These are phyloP conservation scores for Diorhabda carinulata DNA, from an alignment of 1,140 invertebrate species.

Conservation along the genomic window DNA sequence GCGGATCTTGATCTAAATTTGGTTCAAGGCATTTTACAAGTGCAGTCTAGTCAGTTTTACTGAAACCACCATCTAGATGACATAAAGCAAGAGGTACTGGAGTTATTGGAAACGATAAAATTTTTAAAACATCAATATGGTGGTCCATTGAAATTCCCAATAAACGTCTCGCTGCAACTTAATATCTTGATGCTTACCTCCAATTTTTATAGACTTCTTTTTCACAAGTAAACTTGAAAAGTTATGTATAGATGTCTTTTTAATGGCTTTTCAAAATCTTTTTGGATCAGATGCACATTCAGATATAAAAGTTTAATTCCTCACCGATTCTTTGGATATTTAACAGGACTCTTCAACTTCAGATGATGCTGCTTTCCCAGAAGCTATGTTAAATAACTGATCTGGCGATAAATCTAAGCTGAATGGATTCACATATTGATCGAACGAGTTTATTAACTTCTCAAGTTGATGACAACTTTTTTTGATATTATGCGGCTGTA, in stretches of 20 bases:
- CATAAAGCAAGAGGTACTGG: conserved; percentile 22
- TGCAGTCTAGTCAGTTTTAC: neutral
- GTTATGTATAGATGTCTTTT: too few relatives aligned
- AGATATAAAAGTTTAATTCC: too few relatives aligned
- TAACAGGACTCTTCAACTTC: conserved; percentile 2
- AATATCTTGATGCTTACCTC: too few relatives aligned
- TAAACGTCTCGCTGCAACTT: conserved; percentile 8
- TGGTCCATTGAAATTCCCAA: conserved; percentile 26
- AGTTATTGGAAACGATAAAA: conserved; percentile 23
- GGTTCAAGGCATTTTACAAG: neutral
- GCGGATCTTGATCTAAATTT: neutral
- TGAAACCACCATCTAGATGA: neutral
- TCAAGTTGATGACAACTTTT: conserved; percentile 4
- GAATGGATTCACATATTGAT: too few relatives aligned
- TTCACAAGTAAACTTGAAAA: too few relatives aligned
- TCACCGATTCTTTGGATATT: neutral
- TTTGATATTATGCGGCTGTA: too few relatives aligned
- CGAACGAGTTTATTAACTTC: neutral
- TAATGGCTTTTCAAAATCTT: too few relatives aligned
- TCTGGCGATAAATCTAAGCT: too few relatives aligned
- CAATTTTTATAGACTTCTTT: neutral
- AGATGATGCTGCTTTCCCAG: too few relatives aligned
- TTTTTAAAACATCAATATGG: conserved; percentile 23
- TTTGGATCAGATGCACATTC: too few relatives aligned
- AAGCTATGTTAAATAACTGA: too few relatives aligned